Evolutionary conservation across 2,113 vertebrate species (phyloP).

Genomic region (Oostethus manadensis): DNA sequence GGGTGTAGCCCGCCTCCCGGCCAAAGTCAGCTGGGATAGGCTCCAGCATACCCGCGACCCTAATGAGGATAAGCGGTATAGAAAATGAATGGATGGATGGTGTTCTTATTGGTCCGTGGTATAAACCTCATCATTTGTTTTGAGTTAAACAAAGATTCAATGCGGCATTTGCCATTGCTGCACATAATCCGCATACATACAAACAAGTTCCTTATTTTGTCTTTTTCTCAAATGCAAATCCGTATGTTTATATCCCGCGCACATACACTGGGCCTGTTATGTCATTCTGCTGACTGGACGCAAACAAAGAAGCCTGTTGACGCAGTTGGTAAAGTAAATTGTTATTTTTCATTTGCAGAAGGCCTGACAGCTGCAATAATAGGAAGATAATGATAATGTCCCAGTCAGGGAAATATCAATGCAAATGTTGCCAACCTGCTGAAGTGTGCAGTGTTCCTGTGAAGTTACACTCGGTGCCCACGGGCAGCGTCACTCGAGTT

Average conservation of each 20-base stretch:
- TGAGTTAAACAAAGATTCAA: background rate
- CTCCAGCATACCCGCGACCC: too few relatives aligned
- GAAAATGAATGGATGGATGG: too few relatives aligned
- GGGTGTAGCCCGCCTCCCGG: too few relatives aligned
- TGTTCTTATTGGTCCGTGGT: too few relatives aligned
- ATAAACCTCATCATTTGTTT: too few relatives aligned
- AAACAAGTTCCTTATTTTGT: background rate
- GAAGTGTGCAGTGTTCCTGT: slow-evolving; percentile 3
- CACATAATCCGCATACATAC: background rate
- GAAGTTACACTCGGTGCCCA: slow-evolving; percentile 13
- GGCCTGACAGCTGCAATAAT: slow-evolving; percentile 37
- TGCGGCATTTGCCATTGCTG: too few relatives aligned
- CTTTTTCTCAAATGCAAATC: slow-evolving; percentile 7
- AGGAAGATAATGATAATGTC: slow-evolving; percentile 12
- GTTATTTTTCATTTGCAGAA: slow-evolving; percentile 41
- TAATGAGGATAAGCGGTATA: too few relatives aligned
- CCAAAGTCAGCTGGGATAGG: too few relatives aligned
- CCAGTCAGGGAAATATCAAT: slow-evolving; percentile 27
- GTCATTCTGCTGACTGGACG: slow-evolving; percentile 44
- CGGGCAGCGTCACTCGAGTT: slow-evolving; percentile 13
- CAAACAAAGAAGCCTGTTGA: slow-evolving; percentile 45
- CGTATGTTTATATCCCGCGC: slow-evolving; percentile 6
- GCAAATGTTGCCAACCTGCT: slow-evolving; percentile 24
- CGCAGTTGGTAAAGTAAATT: slow-evolving; percentile 47
- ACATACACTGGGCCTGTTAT: slow-evolving; percentile 6